Conservation (phyloP, 2,888 invertebrate genomes). For the Macroteleia sp. region DNA sequence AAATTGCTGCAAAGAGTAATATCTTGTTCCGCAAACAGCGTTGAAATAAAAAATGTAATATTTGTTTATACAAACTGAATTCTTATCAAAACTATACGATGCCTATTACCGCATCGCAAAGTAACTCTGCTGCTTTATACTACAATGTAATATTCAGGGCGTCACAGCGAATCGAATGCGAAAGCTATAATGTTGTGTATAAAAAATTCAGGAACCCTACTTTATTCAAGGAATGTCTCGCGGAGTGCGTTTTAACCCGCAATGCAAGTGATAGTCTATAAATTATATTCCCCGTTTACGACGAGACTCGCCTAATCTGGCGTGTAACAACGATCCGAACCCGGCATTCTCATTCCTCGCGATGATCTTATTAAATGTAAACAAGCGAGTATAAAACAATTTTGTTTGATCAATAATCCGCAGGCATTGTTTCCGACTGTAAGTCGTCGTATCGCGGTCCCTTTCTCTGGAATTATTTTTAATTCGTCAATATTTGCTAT, state of each 20-base stretch:
- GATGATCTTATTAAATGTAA: slow-evolving; percentile 38
- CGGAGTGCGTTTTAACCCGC: slow-evolving; percentile 20
- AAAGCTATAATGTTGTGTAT: slow-evolving; percentile 22
- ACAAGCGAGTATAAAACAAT: slow-evolving; percentile 16
- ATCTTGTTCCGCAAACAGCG: background rate
- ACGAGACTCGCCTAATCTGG: slow-evolving; percentile 2
- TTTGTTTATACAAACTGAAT: slow-evolving; percentile 35
- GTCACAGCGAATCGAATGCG: slow-evolving; percentile 29
- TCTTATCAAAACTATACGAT: slow-evolving; percentile 5
- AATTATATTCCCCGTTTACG: slow-evolving; percentile 21
- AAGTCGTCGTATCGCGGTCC: slow-evolving; percentile 22
- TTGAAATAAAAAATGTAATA: slow-evolving; percentile 20
- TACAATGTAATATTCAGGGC: slow-evolving; percentile 36
- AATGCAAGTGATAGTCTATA: slow-evolving; percentile 9
- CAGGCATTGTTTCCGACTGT: slow-evolving; percentile 9
- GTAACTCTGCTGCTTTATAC: slow-evolving; percentile 17
- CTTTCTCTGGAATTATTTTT: slow-evolving; percentile 36
- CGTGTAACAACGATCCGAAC: background rate
- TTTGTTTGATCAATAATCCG: slow-evolving; percentile 49
- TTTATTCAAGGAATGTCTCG: slow-evolving; percentile 18
- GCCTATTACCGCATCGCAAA: background rate
- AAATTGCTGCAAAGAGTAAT: slow-evolving; percentile 9
- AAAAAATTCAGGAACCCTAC: slow-evolving; percentile 24
- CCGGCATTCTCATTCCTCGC: background rate
- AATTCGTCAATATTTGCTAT: slow-evolving; percentile 49